Conservation (phyloP, 2,888 invertebrate genomes). For the Bombylius major region DNA sequence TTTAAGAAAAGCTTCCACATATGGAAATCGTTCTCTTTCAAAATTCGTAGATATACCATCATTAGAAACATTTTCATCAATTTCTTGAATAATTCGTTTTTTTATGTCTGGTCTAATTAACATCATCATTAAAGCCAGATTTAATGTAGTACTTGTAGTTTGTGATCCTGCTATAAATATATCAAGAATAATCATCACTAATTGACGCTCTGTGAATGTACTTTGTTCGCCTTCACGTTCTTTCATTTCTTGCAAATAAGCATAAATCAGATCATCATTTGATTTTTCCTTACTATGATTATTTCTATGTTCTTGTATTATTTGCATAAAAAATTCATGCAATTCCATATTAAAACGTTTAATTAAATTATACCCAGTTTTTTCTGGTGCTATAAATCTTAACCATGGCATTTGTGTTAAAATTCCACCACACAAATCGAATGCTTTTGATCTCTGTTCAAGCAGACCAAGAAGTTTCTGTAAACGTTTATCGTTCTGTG, state of each 20-base stretch:
- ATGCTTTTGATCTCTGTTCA: slow-evolving; percentile 39
- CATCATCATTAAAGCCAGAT: slow-evolving; percentile 48
- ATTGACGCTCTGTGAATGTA: slow-evolving; percentile 45
- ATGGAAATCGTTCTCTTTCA: slow-evolving; percentile 38
- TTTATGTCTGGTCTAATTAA: slow-evolving; percentile 46
- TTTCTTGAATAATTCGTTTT: slow-evolving; percentile 40
- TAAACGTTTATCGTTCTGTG: slow-evolving; percentile 36
- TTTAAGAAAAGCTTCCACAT: slow-evolving; percentile 43
- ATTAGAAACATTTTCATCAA: slow-evolving; percentile 33
- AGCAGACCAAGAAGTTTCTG: slow-evolving; percentile 38
- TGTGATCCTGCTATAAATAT: slow-evolving; percentile 54
- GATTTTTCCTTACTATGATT: slow-evolving; percentile 36
- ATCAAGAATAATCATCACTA: slow-evolving; percentile 52
- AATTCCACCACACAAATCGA: slow-evolving; percentile 47
- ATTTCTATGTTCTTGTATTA: slow-evolving; percentile 43
- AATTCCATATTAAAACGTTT: slow-evolving; percentile 43
- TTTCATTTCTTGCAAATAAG: slow-evolving; percentile 49
- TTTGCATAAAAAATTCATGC: slow-evolving; percentile 41
- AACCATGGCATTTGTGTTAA: slow-evolving; percentile 50
- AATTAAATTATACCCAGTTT: slow-evolving; percentile 48
- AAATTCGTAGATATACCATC: slow-evolving; percentile 23
- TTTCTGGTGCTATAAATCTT: slow-evolving; percentile 46
- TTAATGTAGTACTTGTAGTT: slow-evolving; percentile 50
- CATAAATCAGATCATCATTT: slow-evolving; percentile 47
- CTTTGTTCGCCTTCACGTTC: slow-evolving; percentile 11